Evolutionary conservation across 2,888 invertebrate species (phyloP).

Genomic region (Leptopilina drosophilae): DNA sequence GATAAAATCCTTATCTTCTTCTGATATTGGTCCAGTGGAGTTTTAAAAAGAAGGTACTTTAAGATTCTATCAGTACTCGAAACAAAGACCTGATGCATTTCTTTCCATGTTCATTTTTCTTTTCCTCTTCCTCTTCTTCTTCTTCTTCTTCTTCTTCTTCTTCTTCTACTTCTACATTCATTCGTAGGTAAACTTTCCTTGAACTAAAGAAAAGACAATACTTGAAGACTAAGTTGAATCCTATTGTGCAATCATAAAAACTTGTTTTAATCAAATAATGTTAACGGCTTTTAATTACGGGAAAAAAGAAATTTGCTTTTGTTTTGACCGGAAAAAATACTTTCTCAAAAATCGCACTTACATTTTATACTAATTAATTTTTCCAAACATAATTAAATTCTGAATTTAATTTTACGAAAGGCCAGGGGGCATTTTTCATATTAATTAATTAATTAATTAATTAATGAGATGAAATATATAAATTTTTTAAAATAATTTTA

Average conservation of each 20-base stretch:
- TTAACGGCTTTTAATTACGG: neutral
- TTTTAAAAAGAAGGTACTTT: slow-evolving; percentile 46
- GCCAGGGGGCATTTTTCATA: no score
- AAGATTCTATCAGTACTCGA: slow-evolving; percentile 63
- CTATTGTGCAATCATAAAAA: neutral
- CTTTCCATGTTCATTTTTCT: slow-evolving; percentile 44
- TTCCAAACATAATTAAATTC: no score
- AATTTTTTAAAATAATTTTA: no score
- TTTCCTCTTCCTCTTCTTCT: no score
- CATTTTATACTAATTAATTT: no score
- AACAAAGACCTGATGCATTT: slow-evolving; percentile 61
- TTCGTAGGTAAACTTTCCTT: neutral
- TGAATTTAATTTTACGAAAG: no score
- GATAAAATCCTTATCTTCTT: slow-evolving; percentile 63
- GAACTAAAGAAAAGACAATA: neutral
- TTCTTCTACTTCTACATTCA: neutral
- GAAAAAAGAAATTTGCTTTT: neutral
- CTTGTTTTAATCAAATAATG: slow-evolving; percentile 13
- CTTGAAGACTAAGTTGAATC: neutral
- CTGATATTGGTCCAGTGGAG: slow-evolving; percentile 30
- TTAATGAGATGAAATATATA: no score
- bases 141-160: neutral
- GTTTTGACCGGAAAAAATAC: no score
- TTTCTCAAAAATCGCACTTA: no score
- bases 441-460: no score